phyloP scores from a whole-genome alignment of 2,797 vertebrate species.

The Sebastes trivittatus region DNA sequence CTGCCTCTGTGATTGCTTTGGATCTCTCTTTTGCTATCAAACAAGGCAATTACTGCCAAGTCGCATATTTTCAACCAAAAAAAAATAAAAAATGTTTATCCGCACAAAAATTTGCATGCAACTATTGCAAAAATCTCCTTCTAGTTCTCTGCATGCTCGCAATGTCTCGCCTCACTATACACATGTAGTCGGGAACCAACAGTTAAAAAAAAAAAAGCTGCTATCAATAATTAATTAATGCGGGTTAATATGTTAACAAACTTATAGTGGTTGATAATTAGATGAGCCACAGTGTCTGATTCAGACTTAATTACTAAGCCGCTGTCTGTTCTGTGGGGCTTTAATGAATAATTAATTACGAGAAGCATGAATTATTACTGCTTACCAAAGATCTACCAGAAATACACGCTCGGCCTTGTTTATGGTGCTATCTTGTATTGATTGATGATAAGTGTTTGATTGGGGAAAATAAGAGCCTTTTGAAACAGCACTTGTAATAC shows the following conservation, averaged over 20 bases:
- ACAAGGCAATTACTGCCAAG: slow-evolving; percentile 78
- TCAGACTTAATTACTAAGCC: slow-evolving; percentile 79
- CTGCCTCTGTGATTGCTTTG: slow-evolving; percentile 75
- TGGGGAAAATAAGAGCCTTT: slow-evolving; percentile 31
- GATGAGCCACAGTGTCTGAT: slow-evolving; percentile 77
- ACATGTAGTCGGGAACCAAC: slow-evolving; percentile 31
- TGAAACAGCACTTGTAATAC: slow-evolving; percentile 3
- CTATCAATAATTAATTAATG: slow-evolving; percentile 80
- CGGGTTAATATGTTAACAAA: slow-evolving; percentile 82
- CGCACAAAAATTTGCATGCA: slow-evolving; percentile 51
- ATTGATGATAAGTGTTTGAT: slow-evolving; percentile 59
- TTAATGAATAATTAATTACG: slow-evolving; percentile 79
- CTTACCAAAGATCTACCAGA: slow-evolving; percentile 68
- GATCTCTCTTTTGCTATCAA: slow-evolving; percentile 76
- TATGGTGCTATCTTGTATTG: slow-evolving; percentile 50
- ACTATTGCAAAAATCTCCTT: slow-evolving; percentile 42
- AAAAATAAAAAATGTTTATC: slow-evolving; percentile 40
- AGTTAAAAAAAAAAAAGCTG: slow-evolving; percentile 34
- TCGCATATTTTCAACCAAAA: slow-evolving; percentile 39
- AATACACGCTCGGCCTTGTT: slow-evolving; percentile 46
- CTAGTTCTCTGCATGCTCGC: neutral
- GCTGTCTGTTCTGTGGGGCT: slow-evolving; percentile 75
- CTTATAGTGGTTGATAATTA: slow-evolving; percentile 80
- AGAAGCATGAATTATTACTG: slow-evolving; percentile 76
- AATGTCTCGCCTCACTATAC: slow-evolving; percentile 8